Evolutionary conservation across 2,113 vertebrate genomes (phyloP).

Genomic region (Garra rufa): DNA sequence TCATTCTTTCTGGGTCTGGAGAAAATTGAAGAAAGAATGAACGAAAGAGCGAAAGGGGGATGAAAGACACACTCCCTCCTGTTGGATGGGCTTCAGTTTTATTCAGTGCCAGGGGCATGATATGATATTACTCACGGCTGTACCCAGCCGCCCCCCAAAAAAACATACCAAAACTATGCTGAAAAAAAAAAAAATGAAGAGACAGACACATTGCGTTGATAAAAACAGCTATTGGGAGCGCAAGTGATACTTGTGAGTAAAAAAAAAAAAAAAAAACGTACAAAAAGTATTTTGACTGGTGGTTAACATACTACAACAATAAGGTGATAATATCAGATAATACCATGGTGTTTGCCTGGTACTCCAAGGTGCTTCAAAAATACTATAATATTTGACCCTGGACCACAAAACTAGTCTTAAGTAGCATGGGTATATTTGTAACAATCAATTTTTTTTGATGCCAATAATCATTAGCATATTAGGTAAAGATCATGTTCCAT

Average conservation of each 20-base stretch:
- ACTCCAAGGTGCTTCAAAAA: neutral
- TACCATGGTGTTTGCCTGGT: neutral
- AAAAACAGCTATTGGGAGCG: neutral
- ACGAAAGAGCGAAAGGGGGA: neutral
- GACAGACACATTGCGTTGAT: neutral
- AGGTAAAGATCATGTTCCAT: too few species aligned
- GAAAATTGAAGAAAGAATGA: constrained; percentile 48
- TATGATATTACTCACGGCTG: constrained; percentile 6
- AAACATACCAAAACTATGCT: neutral
- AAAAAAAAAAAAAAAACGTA: neutral
- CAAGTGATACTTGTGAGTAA: neutral
- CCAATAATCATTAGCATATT: too few species aligned
- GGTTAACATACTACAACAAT: neutral
- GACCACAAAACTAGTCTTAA: too few species aligned
- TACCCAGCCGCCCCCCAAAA: neutral
- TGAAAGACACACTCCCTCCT: constrained; percentile 38
- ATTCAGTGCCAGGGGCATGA: constrained; percentile 12
- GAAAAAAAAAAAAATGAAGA: neutral
- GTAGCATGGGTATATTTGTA: too few species aligned
- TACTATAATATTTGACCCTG: too few species aligned
- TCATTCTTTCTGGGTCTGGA: constrained; percentile 43
- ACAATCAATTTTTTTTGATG: too few species aligned
- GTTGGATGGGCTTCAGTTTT: constrained; percentile 26
- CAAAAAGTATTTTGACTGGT: neutral
- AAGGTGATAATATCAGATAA: neutral